Evolutionary conservation across 2,888 invertebrate species (phyloP), one percentile per base, ranked within the genome.

Genomic region (Falcaria lacertinaria): DNA sequence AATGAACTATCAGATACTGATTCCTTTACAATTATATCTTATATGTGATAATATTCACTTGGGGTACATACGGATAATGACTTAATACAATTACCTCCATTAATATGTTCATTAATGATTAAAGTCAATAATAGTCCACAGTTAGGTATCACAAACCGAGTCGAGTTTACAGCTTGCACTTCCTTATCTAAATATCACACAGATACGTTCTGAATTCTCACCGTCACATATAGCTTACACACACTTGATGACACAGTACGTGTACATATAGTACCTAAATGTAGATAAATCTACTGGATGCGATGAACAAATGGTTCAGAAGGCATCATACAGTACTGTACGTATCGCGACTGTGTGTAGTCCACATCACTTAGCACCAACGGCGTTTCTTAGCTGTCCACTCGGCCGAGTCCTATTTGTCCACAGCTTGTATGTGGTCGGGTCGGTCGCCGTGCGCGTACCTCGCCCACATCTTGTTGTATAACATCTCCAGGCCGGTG

Each of bases 391-490:
- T 70, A 45, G 62, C 50, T 40, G 53, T 46, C 50, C 52, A 46
- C 47, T 43, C 44, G n/a, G 44, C 41, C 40, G 38, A 19, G 50
- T 64, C 28, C 71, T 84, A 86, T 58, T 84, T 79, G 53, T 87
- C 87, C 16, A 69, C 39, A 2, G 88, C 86, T 52, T 81, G 81
- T 49, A 98, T 91, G 78, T 98, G 98, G 81, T 97, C 96, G 2
- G 96, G 94, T 47, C 93, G 92, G 52, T 95, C 93, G n/a, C 95
- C 96, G 15, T 92, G 90, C 6, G 94, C 91, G 76, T 94, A 93
- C 59, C 93, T 90, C 37, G 94, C 92, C 98, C 98, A 99, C 97
- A 99, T 99, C 67, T 92, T 93, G 54, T 88, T 87, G 88, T 97
- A 98, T 13, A 99, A 87, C 89, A 93, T 91, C 84, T 99, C 99